Percentiles rank a stretch among this genome's conserved stretches.
Evolutionary conservation across 2,797 vertebrate genomes (phyloP).

Genomic region (Ceryle rudis): DNA sequence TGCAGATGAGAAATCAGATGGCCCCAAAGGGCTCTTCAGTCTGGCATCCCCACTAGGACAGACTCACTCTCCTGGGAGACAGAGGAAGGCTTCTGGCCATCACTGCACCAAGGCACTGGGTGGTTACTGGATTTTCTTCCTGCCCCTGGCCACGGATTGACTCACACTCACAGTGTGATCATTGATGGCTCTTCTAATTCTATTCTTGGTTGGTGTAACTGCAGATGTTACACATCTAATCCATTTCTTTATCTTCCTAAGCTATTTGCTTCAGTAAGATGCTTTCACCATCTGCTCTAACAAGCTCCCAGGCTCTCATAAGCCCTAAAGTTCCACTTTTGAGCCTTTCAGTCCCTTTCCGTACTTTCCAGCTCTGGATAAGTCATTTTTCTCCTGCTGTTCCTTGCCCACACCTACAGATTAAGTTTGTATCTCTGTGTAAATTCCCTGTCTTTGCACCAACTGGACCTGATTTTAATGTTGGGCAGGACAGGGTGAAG

Average conservation of each 20-base stretch:
- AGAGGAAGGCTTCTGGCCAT: neutral
- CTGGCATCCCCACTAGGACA: neutral
- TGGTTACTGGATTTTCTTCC: neutral
- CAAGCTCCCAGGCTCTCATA: neutral
- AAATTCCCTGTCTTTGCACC: neutral
- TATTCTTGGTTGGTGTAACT: neutral
- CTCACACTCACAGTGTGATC: neutral
- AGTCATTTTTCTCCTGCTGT: neutral
- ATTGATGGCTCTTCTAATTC: neutral
- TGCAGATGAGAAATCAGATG: neutral
- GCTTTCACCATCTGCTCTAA: slow-evolving; percentile 30
- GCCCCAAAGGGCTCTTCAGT: neutral
- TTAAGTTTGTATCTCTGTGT: neutral
- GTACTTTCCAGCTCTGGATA: neutral
- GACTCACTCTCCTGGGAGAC: neutral
- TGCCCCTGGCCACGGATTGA: neutral
- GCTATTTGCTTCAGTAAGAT: neutral
- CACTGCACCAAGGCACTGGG: fast-evolving
- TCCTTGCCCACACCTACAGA: no score
- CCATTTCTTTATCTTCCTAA: slow-evolving; percentile 47
- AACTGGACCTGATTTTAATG: fast-evolving
- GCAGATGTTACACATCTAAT: neutral
- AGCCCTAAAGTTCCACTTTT: neutral
- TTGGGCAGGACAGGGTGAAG: neutral
- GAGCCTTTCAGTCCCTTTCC: neutral